Conservation (phyloP, 1,140 invertebrate genomes). For the Spodoptera litura region DNA sequence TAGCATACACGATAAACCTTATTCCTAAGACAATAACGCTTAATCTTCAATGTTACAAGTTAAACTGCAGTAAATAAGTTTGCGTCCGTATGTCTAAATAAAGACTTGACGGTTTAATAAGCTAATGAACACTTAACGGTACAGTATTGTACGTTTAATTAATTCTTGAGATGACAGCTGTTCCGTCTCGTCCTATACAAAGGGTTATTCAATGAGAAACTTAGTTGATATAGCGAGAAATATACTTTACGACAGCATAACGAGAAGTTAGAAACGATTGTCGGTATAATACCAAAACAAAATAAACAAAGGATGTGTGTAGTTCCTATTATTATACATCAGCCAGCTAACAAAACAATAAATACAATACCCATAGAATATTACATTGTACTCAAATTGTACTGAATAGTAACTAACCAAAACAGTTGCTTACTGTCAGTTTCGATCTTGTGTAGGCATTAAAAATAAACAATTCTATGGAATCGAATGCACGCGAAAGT, state of each 20-base stretch:
- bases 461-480: slow-evolving; percentile 36
- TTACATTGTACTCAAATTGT: slow-evolving; percentile 20
- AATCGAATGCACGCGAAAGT: slow-evolving; percentile 42
- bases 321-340: slow-evolving; percentile 5
- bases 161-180: slow-evolving; percentile 40
- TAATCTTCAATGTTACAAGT: not conserved
- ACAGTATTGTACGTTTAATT: slow-evolving; percentile 40
- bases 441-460: slow-evolving; percentile 24
- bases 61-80: slow-evolving; percentile 3
- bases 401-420: slow-evolving; percentile 2
- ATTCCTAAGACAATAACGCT: not conserved
- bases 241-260: not conserved
- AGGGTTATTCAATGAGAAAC: slow-evolving; percentile 23
- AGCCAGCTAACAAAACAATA: not conserved
- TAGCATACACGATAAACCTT: not conserved
- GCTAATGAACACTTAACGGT: slow-evolving; percentile 38
- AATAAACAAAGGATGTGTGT: not conserved
- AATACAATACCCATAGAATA: not conserved
- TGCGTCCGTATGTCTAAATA: slow-evolving; percentile 30
- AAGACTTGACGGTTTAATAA: slow-evolving; percentile 42
- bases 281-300: not conserved
- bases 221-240: not conserved
- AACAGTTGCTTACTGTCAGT: slow-evolving; percentile 23
- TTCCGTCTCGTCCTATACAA: not conserved
- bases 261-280: not conserved